phyloP scores from a whole-genome alignment of 2,797 vertebrate genomes.

The Echeneis naucrates region DNA sequence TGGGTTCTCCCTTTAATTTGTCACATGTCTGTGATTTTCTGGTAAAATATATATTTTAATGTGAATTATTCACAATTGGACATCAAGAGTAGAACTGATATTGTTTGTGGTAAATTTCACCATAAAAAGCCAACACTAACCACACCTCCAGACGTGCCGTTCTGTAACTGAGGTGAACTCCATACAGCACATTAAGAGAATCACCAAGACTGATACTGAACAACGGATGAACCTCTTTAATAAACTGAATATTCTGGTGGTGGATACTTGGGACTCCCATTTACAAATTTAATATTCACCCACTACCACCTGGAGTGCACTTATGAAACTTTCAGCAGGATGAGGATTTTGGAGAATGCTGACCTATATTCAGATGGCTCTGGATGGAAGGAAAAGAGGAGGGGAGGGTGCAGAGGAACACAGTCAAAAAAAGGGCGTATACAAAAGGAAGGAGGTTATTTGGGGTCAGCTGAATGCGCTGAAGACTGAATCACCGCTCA shows the following conservation, averaged over 20 bases:
- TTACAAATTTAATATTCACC: conserved; percentile 74
- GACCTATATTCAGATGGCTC: conserved; percentile 75
- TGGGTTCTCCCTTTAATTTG: not conserved
- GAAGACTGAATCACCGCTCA: conserved; percentile 35
- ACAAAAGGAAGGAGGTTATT: conserved; percentile 41
- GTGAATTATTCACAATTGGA: not conserved
- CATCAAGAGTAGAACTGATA: not conserved
- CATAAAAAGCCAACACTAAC: conserved; percentile 2
- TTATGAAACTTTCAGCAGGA: conserved; percentile 76
- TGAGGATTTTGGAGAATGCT: conserved; percentile 72
- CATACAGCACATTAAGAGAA: conserved; percentile 35
- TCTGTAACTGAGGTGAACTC: conserved; percentile 4
- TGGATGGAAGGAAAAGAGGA: conserved; percentile 43
- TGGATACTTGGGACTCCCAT: conserved; percentile 56
- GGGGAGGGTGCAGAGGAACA: conserved; percentile 14
- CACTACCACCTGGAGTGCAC: conserved; percentile 74
- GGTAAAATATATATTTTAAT: not conserved
- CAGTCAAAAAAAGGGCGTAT: conserved; percentile 22
- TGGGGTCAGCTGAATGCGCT: conserved; percentile 42
- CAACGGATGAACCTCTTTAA: conserved; percentile 50
- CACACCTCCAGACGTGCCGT: not conserved
- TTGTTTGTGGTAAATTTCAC: conserved; percentile 4
- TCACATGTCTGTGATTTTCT: not conserved
- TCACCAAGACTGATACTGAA: conserved; percentile 14
- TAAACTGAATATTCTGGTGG: conserved; percentile 56